Conservation (phyloP, 1,140 invertebrate genomes). For the Bombus affinis region DNA sequence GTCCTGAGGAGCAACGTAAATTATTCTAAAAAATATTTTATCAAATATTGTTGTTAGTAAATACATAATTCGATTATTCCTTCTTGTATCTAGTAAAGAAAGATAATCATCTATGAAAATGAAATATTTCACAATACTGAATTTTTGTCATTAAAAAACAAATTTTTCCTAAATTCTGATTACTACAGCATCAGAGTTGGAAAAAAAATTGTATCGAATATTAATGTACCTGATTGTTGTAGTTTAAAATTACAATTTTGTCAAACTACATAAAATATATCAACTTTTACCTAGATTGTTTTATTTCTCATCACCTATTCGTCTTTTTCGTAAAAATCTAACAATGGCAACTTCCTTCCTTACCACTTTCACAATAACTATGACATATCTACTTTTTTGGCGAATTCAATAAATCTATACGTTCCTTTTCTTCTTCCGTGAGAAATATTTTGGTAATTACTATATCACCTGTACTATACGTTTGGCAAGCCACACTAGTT, state of each 20-base stretch:
- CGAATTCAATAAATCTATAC: constrained; percentile 76
- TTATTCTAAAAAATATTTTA: constrained; percentile 25
- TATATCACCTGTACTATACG: constrained; percentile 95
- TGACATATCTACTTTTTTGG: constrained; percentile 73
- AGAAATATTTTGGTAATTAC: constrained; percentile 95
- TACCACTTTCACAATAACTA: constrained; percentile 59
- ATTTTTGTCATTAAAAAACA: constrained; percentile 17
- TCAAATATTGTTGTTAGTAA: constrained; percentile 31
- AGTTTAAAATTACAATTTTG: constrained; percentile 48
- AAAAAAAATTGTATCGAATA: constrained; percentile 32
- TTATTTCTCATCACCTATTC: constrained; percentile 25
- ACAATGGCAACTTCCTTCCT: constrained; percentile 65
- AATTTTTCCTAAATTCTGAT: constrained; percentile 58
- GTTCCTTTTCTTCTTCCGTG: constrained; percentile 84
- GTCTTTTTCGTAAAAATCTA: constrained; percentile 57
- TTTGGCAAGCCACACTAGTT: constrained; percentile 87
- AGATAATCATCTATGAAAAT: constrained; percentile 53
- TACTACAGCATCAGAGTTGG: constrained; percentile 54
- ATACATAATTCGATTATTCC: constrained; percentile 55
- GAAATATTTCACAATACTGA: constrained; percentile 47
- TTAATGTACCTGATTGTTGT: not conserved
- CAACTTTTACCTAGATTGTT: constrained; percentile 51
- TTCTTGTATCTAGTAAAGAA: constrained; percentile 64
- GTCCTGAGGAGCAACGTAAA: constrained; percentile 49
- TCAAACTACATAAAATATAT: constrained; percentile 60